A percentile compares a stretch with the other conserved stretches of the same genome.
These are phyloP conservation scores for Macroglossus sobrinus DNA, from an alignment of 2,113 vertebrate genomes.

Conservation along the genomic window DNA sequence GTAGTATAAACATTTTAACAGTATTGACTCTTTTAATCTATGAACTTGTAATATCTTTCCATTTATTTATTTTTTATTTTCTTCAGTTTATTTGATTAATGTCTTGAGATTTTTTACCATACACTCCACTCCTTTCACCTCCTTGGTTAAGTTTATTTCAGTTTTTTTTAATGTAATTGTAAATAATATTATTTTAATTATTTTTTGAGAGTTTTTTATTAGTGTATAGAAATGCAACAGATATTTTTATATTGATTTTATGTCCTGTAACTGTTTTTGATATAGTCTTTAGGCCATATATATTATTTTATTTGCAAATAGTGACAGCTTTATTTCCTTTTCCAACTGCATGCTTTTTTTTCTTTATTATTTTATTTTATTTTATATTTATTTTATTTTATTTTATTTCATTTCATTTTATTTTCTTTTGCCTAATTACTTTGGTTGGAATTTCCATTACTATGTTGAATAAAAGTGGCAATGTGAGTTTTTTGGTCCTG, in stretches of 20 bases:
- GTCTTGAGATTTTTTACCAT: neutral
- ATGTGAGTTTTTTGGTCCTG: too few species aligned
- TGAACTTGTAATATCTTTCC: neutral
- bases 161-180: neutral
- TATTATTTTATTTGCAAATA: too few species aligned
- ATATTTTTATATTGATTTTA: neutral
- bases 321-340: too few species aligned
- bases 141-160: neutral
- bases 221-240: neutral
- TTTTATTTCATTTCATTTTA: too few species aligned
- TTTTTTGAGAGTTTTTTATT: neutral
- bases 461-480: too few species aligned
- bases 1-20: neutral
- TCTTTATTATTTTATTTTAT: too few species aligned
- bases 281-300: neutral
- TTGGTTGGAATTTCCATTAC: too few species aligned
- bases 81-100: neutral
- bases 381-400: too few species aligned
- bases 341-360: too few species aligned
- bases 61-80: neutral
- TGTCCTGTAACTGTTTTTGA: neutral
- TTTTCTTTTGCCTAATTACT: too few species aligned
- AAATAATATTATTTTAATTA: neutral
- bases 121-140: neutral
- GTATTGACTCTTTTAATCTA: neutral